phyloP scores from a whole-genome alignment of 2,888 invertebrate genomes.

The Lithophane ornitopus region DNA sequence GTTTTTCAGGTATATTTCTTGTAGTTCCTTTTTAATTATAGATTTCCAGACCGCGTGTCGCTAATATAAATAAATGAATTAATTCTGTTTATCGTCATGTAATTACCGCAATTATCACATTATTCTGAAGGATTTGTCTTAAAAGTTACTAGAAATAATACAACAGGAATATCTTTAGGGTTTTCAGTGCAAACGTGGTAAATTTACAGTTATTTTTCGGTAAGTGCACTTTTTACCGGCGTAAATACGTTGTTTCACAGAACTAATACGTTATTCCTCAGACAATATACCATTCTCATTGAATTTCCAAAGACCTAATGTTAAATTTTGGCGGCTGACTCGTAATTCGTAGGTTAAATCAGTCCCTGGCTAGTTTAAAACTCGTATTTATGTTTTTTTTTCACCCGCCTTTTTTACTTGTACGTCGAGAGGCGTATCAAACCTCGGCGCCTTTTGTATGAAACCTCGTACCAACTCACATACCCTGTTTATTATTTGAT shows the following conservation, averaged over 20 bases:
- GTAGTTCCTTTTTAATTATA: background rate
- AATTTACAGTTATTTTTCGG: background rate
- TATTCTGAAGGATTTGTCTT: background rate
- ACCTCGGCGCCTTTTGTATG: too few relatives aligned
- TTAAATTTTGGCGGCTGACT: background rate
- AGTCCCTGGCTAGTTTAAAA: background rate
- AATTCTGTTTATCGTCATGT: background rate
- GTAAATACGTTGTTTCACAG: background rate
- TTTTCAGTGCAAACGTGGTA: background rate
- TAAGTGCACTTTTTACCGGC: constrained; percentile 10
- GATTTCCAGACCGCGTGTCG: constrained; percentile 37
- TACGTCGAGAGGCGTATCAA: background rate
- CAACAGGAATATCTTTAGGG: background rate
- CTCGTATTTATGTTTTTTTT: background rate
- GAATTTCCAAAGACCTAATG: background rate
- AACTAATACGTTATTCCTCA: background rate
- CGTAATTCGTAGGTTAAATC: background rate
- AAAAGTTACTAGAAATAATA: background rate
- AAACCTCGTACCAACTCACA: background rate
- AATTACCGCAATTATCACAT: background rate
- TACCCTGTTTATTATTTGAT: background rate
- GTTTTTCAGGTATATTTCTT: background rate
- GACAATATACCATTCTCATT: background rate
- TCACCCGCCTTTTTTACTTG: background rate
- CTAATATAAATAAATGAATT: constrained; percentile 1